Evolutionary conservation across 1,140 invertebrate species (phyloP).

Genomic region (Tetraneura akinire): DNA sequence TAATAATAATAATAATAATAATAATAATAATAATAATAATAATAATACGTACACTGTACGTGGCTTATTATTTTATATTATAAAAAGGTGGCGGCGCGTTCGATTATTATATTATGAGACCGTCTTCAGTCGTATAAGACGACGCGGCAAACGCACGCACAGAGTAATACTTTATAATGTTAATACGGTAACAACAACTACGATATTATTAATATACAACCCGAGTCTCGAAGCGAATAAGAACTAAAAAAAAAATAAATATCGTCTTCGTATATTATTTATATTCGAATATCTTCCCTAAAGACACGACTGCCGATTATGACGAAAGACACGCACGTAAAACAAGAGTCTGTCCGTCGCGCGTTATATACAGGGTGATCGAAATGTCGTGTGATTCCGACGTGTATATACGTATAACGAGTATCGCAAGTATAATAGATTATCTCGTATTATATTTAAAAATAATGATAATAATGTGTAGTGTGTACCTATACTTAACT

Average conservation of each 20-base stretch:
- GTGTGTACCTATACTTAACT: background rate
- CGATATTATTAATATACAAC: conserved; percentile 2
- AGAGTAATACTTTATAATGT: background rate
- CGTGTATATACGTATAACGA: too few relatives aligned
- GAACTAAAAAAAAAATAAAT: background rate
- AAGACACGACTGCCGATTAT: conserved; percentile 34
- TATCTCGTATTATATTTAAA: too few relatives aligned
- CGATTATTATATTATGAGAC: conserved; percentile 42
- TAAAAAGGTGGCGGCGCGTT: conserved; percentile 46
- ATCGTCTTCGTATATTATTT: background rate
- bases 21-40: too few relatives aligned
- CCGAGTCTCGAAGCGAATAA: conserved; percentile 41
- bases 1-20: too few relatives aligned
- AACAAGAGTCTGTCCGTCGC: too few relatives aligned
- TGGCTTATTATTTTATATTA: conserved; percentile 50
- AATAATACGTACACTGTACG: too few relatives aligned
- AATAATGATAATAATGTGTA: background rate
- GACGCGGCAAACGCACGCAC: background rate
- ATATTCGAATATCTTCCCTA: too few relatives aligned
- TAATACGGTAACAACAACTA: background rate
- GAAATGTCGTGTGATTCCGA: background rate
- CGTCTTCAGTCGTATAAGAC: too few relatives aligned
- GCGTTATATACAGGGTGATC: background rate
- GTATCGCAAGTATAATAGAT: too few relatives aligned
- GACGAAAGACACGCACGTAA: conserved; percentile 19